Evolutionary conservation across 2,113 vertebrate species (phyloP).

Genomic region (Ranitomeya variabilis): DNA sequence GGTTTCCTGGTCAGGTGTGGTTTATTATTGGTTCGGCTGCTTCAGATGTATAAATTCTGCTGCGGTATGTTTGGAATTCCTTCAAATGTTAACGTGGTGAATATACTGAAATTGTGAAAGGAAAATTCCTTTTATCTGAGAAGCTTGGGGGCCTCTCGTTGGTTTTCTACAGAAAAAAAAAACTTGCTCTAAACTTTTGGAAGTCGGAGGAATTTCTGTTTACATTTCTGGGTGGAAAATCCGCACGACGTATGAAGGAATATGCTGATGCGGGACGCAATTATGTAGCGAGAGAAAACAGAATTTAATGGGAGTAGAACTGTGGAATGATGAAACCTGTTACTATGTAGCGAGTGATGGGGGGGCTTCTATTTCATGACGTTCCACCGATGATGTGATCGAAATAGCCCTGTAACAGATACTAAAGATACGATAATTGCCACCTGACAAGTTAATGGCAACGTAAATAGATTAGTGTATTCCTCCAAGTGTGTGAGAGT

Average conservation of each 20-base stretch:
- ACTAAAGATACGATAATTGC: not conserved
- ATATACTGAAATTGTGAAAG: constrained; percentile 14
- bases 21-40: constrained; percentile 24
- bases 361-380: not conserved
- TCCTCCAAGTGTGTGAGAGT: not conserved
- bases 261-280: not conserved
- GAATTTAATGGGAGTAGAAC: constrained; percentile 5
- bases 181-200: not conserved
- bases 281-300: constrained; percentile 12
- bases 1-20: constrained; percentile 44
- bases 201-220: constrained; percentile 22
- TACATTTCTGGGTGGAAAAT: constrained; percentile 38
- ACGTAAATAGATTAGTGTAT: not conserved
- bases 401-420: not conserved
- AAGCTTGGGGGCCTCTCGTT: constrained; percentile 2
- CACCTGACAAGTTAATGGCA: constrained; percentile 16
- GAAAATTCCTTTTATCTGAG: constrained; percentile 39
- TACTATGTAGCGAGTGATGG: not conserved
- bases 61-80: constrained; percentile 48
- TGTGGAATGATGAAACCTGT: not conserved
- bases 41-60: constrained; percentile 38
- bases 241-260: not conserved
- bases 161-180: not conserved
- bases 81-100: constrained; percentile 15
- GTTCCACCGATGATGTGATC: not conserved